These are phyloP conservation scores for Geophilus truncorum DNA, from an alignment of 2,888 invertebrate species.

Conservation along the genomic window DNA sequence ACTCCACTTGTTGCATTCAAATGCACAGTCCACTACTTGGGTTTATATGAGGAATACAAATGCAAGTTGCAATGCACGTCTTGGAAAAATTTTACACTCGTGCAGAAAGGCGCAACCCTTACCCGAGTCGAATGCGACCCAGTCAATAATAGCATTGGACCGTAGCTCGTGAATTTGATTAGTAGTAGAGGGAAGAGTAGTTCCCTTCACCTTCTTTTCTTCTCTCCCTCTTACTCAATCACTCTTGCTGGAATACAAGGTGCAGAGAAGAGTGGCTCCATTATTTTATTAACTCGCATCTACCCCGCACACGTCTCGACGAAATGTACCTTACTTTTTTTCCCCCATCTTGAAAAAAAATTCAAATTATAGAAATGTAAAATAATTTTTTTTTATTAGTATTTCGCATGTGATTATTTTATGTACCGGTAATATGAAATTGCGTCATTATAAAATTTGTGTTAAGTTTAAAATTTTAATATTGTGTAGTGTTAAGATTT, in stretches of 20 bases:
- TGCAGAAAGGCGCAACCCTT: not conserved
- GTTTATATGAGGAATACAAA: not conserved
- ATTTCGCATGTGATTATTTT: no score
- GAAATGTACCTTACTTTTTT: not conserved
- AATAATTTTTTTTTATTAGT: not conserved
- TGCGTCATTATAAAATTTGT: no score
- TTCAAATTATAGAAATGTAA: not conserved
- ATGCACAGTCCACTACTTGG: not conserved
- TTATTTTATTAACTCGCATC: constrained; percentile 3
- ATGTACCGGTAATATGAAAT: no score
- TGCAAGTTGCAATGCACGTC: not conserved
- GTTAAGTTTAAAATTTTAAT: no score
- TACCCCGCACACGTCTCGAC: not conserved
- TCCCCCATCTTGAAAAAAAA: not conserved
- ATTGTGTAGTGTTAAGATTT: no score
- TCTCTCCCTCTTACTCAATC: not conserved
- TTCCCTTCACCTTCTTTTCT: not conserved
- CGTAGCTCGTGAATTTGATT: constrained; percentile 16
- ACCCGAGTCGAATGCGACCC: not conserved
- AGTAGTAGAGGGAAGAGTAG: not conserved
- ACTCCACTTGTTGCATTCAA: no score
- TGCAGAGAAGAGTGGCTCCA: constrained; percentile 1
- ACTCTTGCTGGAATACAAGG: constrained; percentile 5
- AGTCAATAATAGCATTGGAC: constrained; percentile 20
- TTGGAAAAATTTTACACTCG: not conserved